These are phyloP conservation scores for Turritopsis dohrnii DNA, from an alignment of 30 jellyfish, hydroid and myxozoan genomes.

Conservation along the genomic window DNA sequence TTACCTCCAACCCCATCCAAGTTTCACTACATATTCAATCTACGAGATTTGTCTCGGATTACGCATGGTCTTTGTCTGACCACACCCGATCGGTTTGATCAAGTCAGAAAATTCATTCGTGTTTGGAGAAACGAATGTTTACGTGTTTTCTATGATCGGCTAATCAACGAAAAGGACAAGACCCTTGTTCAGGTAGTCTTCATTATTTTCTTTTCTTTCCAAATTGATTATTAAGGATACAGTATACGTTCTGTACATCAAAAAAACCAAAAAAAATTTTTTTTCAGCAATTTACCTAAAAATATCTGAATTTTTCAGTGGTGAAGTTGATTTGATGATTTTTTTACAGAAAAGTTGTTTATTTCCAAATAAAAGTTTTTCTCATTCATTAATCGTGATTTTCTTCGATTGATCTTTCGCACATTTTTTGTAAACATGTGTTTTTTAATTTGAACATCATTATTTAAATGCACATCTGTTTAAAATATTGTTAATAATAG, in stretches of 20 bases:
- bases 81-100: constrained; percentile 84
- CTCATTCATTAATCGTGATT: too few relatives aligned
- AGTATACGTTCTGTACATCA: too few relatives aligned
- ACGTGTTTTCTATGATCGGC: constrained; percentile 88
- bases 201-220: background rate
- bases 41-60: constrained; percentile 90
- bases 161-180: constrained; percentile 71
- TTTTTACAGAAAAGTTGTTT: background rate
- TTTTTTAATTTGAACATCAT: too few relatives aligned
- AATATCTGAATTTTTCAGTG: too few relatives aligned
- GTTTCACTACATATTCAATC: constrained; percentile 96
- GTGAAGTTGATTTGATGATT: background rate
- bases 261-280: too few relatives aligned
- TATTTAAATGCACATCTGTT: too few relatives aligned
- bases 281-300: too few relatives aligned
- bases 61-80: constrained; percentile 96
- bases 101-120: constrained; percentile 60
- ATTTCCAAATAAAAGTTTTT: too few relatives aligned
- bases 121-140: constrained; percentile 97
- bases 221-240: too few relatives aligned
- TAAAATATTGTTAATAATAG: too few relatives aligned
- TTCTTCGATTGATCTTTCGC: too few relatives aligned
- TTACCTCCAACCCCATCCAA: constrained; percentile 99
- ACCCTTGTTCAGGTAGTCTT: constrained; percentile 90
- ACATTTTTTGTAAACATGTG: too few relatives aligned